Evolutionary conservation across 1,140 invertebrate species (phyloP).

Genomic region (Bombus difficillimus): DNA sequence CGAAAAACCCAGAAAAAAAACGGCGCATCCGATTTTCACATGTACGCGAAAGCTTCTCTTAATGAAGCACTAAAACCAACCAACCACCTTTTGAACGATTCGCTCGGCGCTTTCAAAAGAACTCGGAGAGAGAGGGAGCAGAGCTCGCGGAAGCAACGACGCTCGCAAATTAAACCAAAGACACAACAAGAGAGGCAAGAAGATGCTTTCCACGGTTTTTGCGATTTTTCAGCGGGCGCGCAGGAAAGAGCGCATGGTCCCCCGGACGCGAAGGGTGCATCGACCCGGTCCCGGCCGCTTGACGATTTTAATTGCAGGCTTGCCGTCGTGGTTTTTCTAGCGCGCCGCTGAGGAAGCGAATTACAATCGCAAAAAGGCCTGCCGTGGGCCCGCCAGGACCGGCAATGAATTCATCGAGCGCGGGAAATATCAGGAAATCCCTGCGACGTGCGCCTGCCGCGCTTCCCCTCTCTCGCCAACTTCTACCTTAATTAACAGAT

Average conservation of each 20-base stretch:
- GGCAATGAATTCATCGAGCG: constrained; percentile 55
- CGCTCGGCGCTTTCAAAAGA: neutral
- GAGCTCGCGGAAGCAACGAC: neutral
- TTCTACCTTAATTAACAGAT: constrained; percentile 24
- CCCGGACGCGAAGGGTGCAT: constrained; percentile 59
- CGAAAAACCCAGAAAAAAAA: no score
- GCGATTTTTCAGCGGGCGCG: constrained; percentile 47
- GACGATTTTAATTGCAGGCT: constrained; percentile 73
- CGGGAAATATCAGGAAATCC: constrained; percentile 51
- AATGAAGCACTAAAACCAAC: neutral
- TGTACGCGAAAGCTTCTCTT: neutral
- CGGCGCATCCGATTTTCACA: no score
- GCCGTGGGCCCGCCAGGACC: neutral
- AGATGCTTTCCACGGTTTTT: constrained; percentile 45
- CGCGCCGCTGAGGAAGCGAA: constrained; percentile 68
- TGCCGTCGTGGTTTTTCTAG: constrained; percentile 67
- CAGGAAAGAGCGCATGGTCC: constrained; percentile 4
- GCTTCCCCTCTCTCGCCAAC: neutral
- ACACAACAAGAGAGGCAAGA: neutral
- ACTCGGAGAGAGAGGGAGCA: neutral
- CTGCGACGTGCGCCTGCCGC: neutral
- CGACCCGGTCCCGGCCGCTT: constrained; percentile 59
- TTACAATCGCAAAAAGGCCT: constrained; percentile 63
- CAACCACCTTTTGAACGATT: neutral
- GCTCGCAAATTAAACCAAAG: constrained; percentile 4